Conservation (phyloP, 2,113 vertebrate species). For the Chlamydotis undulata region DNA sequence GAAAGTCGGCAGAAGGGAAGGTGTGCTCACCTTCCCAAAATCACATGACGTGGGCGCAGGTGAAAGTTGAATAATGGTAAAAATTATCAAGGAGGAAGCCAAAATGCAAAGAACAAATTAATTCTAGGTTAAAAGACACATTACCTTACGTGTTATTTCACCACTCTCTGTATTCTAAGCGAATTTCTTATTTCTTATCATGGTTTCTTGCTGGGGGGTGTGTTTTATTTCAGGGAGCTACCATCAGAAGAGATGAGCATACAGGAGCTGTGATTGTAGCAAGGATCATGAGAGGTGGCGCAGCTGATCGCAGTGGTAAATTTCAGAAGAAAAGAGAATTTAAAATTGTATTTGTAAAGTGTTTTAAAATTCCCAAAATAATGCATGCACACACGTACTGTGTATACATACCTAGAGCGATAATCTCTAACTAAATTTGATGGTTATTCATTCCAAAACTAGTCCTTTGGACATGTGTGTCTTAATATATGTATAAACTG, state of each 20-base stretch:
- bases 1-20: neutral
- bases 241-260: slow-evolving; percentile 90
- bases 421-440: neutral
- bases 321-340: neutral
- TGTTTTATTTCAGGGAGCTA: slow-evolving; percentile 84
- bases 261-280: slow-evolving; percentile 92
- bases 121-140: neutral
- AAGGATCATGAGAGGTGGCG: slow-evolving; percentile 93
- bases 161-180: neutral
- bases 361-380: neutral
- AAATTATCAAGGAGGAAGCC: neutral
- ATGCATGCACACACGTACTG: rapidly evolving
- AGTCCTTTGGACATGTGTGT: neutral
- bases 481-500: neutral
- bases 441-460: neutral
- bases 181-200: neutral
- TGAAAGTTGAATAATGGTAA: neutral
- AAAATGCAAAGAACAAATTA: neutral
- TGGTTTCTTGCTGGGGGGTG: neutral
- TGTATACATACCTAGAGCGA: neutral
- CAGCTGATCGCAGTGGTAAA: slow-evolving; percentile 91
- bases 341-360: neutral
- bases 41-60: rapidly evolving
- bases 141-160: neutral
- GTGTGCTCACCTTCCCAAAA: neutral